Base-by-base conservation (phyloP, 2,113 vertebrate species). In the Mohoua ochrocephala region DNA sequence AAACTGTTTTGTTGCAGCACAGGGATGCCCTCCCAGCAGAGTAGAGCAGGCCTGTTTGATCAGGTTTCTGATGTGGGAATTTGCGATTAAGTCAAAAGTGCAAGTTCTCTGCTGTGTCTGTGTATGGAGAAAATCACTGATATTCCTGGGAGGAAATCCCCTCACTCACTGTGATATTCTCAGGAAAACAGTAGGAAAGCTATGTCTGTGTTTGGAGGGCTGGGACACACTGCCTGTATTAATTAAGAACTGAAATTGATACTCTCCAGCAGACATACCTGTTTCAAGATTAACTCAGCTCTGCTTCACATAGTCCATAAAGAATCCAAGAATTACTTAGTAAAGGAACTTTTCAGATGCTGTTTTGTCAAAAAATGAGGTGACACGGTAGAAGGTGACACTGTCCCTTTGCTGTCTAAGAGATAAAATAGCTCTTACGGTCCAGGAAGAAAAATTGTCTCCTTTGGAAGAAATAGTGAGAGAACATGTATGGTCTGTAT, bases 381-480 rank as follows among this genome's bases (percentile, higher is more conserved):
- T 33, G 76, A 54, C 21, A 18, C 0, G 0, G 63, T 53, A 74
- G 59, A 93, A 91, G 59, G 88, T 86, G 63, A 86, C 79, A 65
- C 45, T 47, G 57, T 81, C 30, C 30, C 33, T 92, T 92, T 86
- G n/a, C 68, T 84, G 24, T 82, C 50, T 76, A 33, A 28, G 47
- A 88, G 82, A 69, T 65, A 82, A 88, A 92, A 93, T 30, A 90
- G 15, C 15, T 82, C 33, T 85, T 33, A 39, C 4, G 14, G 15
- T 85, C 26, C 39, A 49, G 24, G 71, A 86, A 74, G 35, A 93
- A 93, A 61, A 95, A 74, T n/a, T 70, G 13, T 77, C 24, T 94
- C 59, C 33, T 88, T 87, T 77, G 52, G 39, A 94, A 89, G 47
- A 91, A 94, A 59, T 52, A 94, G 49, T 65, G 54, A 94, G 57